These are phyloP conservation scores for Pseudorhombus dupliciocellatus DNA, from an alignment of 2,113 vertebrate genomes.

Conservation along the genomic window DNA sequence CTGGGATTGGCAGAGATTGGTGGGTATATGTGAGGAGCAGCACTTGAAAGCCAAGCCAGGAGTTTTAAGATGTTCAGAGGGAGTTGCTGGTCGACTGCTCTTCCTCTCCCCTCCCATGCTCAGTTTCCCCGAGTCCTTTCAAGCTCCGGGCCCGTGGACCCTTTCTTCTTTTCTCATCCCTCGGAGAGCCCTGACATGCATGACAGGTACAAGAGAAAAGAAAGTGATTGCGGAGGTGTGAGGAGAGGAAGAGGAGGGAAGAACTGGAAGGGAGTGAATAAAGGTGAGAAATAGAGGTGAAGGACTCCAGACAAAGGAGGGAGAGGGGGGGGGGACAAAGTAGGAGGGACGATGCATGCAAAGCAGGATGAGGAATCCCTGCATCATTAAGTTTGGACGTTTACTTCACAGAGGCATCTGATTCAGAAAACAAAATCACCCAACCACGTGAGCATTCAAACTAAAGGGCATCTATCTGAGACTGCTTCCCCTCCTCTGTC, in stretches of 20 bases:
- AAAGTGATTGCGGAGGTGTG: constrained; percentile 32
- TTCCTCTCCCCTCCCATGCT: constrained; percentile 28
- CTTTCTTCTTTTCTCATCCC: constrained; percentile 55
- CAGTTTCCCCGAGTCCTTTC: constrained; percentile 48
- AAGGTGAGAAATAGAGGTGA: constrained; percentile 17
- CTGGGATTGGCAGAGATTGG: constrained; percentile 52
- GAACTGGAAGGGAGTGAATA: neutral
- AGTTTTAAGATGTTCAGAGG: constrained; percentile 68
- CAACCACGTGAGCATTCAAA: neutral
- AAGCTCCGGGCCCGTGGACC: constrained; percentile 40
- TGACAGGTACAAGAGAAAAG: constrained; percentile 53
- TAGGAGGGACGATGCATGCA: neutral
- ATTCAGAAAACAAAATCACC: neutral
- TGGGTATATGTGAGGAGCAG: constrained; percentile 45
- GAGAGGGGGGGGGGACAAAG: neutral
- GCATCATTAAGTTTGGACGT: constrained; percentile 1
- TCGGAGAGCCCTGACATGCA: constrained; percentile 47
- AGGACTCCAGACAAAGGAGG: constrained; percentile 11
- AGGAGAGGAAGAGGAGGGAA: neutral
- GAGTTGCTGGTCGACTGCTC: constrained; percentile 50
- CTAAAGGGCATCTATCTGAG: neutral
- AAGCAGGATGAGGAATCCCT: constrained; percentile 5
- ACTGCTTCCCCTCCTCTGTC: neutral
- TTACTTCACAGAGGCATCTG: neutral
- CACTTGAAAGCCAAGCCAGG: constrained; percentile 65